Conservation (phyloP, 2,888 invertebrate species). For the Amblyjoppa proteus region DNA sequence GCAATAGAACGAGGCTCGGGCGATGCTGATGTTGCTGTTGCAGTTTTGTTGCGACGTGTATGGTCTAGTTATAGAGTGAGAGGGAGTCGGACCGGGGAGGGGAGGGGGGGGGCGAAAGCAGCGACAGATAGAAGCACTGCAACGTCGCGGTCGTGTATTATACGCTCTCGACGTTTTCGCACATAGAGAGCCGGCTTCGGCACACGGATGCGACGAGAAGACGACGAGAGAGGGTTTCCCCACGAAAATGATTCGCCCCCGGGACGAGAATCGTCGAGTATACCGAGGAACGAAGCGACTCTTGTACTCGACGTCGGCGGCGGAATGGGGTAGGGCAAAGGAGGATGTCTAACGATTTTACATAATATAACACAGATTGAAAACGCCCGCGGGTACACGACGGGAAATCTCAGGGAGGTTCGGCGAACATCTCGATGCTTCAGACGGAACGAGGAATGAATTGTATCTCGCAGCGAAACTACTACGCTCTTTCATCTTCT, state of each 20-base stretch:
- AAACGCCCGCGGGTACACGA: conserved; percentile 65
- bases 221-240: conserved; percentile 55
- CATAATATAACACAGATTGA: conserved; percentile 78
- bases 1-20: neutral
- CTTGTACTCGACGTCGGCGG: too few relatives aligned
- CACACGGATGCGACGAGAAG: conserved; percentile 33
- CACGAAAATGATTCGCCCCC: conserved; percentile 66
- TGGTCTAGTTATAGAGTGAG: conserved; percentile 29
- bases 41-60: conserved; percentile 49
- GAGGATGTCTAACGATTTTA: conserved; percentile 76
- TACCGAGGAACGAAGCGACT: neutral
- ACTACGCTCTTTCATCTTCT: conserved; percentile 38
- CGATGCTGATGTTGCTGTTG: conserved; percentile 58
- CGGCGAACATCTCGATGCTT: conserved; percentile 65
- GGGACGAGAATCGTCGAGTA: conserved; percentile 29
- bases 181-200: conserved; percentile 32
- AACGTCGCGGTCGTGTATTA: conserved; percentile 66
- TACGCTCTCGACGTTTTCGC: conserved; percentile 42
- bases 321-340: conserved; percentile 35
- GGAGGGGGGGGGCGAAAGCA: conserved; percentile 18
- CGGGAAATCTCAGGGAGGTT: conserved; percentile 8
- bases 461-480: conserved; percentile 66
- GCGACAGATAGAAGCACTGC: conserved; percentile 64
- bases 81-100: neutral
- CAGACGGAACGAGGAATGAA: conserved; percentile 75